phyloP scores from a whole-genome alignment of 92 coral and sea anemone species.

The Bergia puertoricense region DNA sequence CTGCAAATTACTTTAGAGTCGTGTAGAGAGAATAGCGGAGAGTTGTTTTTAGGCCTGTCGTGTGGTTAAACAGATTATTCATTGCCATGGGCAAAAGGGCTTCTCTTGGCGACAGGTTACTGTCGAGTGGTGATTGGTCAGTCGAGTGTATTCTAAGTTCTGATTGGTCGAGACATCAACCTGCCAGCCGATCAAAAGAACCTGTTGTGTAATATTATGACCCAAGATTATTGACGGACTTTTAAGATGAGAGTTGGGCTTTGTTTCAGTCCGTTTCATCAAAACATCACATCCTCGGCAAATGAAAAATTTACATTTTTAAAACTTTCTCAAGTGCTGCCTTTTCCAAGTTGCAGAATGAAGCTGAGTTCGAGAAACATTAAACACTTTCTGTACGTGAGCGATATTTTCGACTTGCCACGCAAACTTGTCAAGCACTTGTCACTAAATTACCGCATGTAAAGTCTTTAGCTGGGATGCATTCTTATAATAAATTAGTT shows the following conservation, averaged over 20 bases:
- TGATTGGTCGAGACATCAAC: slow-evolving; percentile 56
- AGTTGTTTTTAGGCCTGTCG: slow-evolving; percentile 36
- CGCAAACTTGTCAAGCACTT: slow-evolving; percentile 30
- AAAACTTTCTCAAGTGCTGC: not conserved
- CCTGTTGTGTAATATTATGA: slow-evolving; percentile 55
- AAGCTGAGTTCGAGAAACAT: not conserved
- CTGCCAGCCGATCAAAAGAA: slow-evolving; percentile 63
- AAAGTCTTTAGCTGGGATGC: slow-evolving; percentile 19
- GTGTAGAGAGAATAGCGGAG: slow-evolving; percentile 7
- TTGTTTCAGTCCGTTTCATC: slow-evolving; percentile 38
- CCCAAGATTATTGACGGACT: slow-evolving; percentile 36
- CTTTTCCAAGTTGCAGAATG: not conserved
- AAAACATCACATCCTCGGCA: slow-evolving; percentile 31
- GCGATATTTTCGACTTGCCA: slow-evolving; percentile 23
- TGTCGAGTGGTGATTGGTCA: slow-evolving; percentile 47
- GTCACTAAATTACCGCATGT: slow-evolving; percentile 34
- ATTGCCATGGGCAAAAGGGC: slow-evolving; percentile 37
- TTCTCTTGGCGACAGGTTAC: slow-evolving; percentile 49
- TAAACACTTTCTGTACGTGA: slow-evolving; percentile 38
- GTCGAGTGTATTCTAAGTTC: slow-evolving; percentile 27
- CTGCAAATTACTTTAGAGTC: not conserved
- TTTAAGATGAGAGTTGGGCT: slow-evolving; percentile 23
- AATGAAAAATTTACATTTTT: slow-evolving; percentile 3
- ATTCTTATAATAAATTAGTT: slow-evolving; percentile 24
- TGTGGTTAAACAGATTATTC: slow-evolving; percentile 1